Evolutionary conservation across 2,888 invertebrate species (phyloP).

Genomic region (Pollenia griseotomentosa): DNA sequence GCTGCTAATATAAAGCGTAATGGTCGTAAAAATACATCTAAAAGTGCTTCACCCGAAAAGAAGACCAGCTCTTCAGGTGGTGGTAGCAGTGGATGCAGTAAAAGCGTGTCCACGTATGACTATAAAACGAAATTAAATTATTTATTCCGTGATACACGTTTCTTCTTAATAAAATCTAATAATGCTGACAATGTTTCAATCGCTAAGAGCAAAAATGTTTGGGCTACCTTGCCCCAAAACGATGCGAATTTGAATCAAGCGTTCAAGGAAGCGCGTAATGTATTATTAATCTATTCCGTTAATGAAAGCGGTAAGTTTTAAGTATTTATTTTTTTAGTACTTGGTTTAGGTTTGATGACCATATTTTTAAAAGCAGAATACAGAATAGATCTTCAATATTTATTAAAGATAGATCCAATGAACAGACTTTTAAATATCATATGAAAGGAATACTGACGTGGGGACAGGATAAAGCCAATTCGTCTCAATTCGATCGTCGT

Average conservation of each 20-base stretch:
- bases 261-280: constrained; percentile 95
- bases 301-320: constrained; percentile 92
- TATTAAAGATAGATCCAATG: no score
- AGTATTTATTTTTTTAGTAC: neutral
- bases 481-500: no score
- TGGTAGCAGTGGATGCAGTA: constrained; percentile 72
- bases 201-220: constrained; percentile 97
- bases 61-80: constrained; percentile 74
- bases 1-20: constrained; percentile 81
- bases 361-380: no score
- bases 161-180: constrained; percentile 98
- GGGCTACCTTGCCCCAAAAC: constrained; percentile 99
- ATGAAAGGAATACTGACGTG: no score
- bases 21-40: constrained; percentile 77
- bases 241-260: constrained; percentile 98
- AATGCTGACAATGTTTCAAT: constrained; percentile 98
- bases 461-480: no score
- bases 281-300: constrained; percentile 97
- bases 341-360: no score
- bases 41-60: constrained; percentile 75
- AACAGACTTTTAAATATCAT: no score
- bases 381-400: no score
- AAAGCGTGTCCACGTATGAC: constrained; percentile 86
- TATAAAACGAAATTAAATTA: constrained; percentile 96
- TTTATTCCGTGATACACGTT: constrained; percentile 96